Conservation (phyloP, 2,797 vertebrate genomes). For the Tolypeutes matacus region DNA sequence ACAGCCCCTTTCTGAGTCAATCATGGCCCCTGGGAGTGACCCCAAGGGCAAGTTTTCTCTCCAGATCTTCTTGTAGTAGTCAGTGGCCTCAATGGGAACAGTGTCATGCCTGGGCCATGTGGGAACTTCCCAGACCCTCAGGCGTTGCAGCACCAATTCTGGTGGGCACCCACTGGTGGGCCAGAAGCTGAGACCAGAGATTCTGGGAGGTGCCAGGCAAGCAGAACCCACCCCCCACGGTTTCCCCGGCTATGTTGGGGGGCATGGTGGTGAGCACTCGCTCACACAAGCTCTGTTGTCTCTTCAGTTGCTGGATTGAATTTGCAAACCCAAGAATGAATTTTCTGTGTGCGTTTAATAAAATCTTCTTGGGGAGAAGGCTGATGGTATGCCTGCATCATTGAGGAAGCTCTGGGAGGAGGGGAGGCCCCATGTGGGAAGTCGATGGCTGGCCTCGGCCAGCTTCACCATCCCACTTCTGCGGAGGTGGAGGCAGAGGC, state of each 20-base stretch:
- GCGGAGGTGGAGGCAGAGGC: neutral
- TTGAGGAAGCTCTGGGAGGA: conserved; percentile 35
- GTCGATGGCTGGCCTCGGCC: neutral
- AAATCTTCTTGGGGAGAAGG: conserved; percentile 42
- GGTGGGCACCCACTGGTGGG: neutral
- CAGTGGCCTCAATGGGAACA: neutral
- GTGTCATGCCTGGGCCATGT: neutral
- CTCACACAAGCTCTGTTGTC: neutral
- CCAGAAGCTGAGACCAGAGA: neutral
- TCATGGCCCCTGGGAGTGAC: neutral
- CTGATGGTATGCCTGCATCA: conserved; percentile 40
- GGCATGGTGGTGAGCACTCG: neutral
- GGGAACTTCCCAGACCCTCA: neutral
- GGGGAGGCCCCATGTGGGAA: neutral
- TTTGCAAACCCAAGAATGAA: conserved; percentile 8
- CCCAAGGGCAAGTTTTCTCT: neutral
- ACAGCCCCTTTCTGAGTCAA: neutral
- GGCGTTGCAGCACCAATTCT: neutral
- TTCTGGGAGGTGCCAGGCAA: neutral
- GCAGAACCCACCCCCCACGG: accelerated
- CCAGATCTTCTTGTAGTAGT: neutral
- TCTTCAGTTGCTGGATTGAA: neutral
- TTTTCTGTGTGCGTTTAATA: neutral
- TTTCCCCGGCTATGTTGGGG: neutral
- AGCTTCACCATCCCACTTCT: neutral